These are phyloP conservation scores for Herpailurus yagouaroundi DNA, from an alignment of 2,113 vertebrate species.

Conservation along the genomic window DNA sequence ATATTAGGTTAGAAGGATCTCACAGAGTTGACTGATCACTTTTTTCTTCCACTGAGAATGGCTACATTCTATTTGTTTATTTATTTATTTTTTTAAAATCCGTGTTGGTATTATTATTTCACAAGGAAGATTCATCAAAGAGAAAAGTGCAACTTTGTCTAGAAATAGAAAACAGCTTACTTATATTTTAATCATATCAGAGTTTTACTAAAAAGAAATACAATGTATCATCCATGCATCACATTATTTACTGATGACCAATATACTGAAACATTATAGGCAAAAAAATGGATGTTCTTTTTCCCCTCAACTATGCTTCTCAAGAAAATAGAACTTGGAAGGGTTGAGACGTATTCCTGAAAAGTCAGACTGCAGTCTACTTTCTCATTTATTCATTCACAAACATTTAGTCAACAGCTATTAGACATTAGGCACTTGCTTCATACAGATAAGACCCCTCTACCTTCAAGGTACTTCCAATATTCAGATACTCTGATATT, in stretches of 20 bases:
- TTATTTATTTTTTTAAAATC: not conserved
- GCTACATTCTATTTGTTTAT: not conserved
- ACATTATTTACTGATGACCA: not conserved
- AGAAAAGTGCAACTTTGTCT: not conserved
- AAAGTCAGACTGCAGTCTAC: not conserved
- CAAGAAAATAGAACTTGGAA: not conserved
- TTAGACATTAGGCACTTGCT: not conserved
- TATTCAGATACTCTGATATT: not conserved
- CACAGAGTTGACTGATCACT: not conserved
- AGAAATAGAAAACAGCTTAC: not conserved
- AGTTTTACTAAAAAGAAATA: not conserved
- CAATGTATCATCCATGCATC: not conserved
- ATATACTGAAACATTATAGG: not conserved
- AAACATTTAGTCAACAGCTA: not conserved
- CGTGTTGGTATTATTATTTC: not conserved
- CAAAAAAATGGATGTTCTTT: not conserved
- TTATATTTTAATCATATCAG: not conserved
- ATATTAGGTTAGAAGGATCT: not conserved
- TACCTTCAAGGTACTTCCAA: not conserved
- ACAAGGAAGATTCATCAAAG: not conserved
- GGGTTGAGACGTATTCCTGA: not conserved
- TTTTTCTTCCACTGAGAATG: not conserved
- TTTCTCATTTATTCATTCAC: not conserved
- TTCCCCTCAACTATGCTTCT: not conserved
- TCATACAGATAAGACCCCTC: not conserved